These are phyloP conservation scores for Ceratosolen solmsi DNA, from an alignment of 1,140 invertebrate species.

Conservation along the genomic window DNA sequence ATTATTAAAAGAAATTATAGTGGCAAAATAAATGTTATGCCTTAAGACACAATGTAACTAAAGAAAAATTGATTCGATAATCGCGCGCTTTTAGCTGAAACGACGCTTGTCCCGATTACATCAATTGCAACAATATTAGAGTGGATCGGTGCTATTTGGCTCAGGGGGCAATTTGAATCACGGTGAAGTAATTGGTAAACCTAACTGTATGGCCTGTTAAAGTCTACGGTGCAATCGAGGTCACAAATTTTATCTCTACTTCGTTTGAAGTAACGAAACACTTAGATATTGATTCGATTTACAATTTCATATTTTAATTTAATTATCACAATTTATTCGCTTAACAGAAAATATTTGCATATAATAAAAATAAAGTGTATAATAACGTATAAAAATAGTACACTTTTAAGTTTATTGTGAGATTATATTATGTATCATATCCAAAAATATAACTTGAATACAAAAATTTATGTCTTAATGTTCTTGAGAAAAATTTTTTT, in stretches of 20 bases:
- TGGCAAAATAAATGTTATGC: background rate
- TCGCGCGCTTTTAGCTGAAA: background rate
- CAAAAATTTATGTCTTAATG: too few species aligned
- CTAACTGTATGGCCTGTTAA: slow-evolving; percentile 40
- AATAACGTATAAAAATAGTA: too few species aligned
- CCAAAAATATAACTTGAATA: too few species aligned
- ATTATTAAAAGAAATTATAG: too few species aligned
- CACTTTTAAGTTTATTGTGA: too few species aligned
- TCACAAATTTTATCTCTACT: slow-evolving; percentile 30
- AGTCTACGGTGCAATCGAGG: slow-evolving; percentile 39
- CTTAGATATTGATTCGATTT: background rate
- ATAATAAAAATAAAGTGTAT: too few species aligned
- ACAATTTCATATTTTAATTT: background rate
- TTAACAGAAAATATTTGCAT: too few species aligned
- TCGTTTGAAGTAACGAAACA: background rate
- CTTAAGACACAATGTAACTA: background rate
- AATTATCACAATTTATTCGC: too few species aligned
- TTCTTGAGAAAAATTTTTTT: too few species aligned
- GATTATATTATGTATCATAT: too few species aligned
- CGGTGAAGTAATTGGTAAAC: slow-evolving; percentile 49
- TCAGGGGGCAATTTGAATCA: slow-evolving; percentile 49
- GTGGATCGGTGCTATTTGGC: slow-evolving; percentile 44
- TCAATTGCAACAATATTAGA: slow-evolving; percentile 50
- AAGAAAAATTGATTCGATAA: slow-evolving; percentile 8
- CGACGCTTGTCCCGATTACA: slow-evolving; percentile 47